Base-by-base conservation (phyloP, 2,888 invertebrate species). In the Coenonympha glycerion region DNA sequence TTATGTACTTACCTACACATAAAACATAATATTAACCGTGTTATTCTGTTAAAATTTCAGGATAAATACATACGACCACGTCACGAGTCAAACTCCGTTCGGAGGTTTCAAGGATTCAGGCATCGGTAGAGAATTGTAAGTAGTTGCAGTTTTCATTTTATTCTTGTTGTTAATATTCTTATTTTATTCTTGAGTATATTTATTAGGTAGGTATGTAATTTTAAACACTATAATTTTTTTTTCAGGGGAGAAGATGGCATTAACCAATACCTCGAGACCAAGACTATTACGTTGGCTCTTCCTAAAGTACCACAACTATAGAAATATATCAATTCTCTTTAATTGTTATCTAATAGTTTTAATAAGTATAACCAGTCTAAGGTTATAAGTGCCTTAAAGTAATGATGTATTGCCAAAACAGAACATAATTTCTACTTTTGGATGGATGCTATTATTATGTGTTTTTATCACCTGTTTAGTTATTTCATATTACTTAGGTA, bases 71-170 rank as follows among this genome's bases (percentile, higher is more conserved):
- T 94, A 92, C 63, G 91, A 93, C 63, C 89, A 90, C 55, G 87
- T 91, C 1, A 86, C 90, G 6, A 89, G 92, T 28, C 95, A 95
- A 74, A 92, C 93, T 42, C 96, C 96, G 2, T 96, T 96, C 70
- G 96, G 96, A 18, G 96, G 96, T 34, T 96, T 90, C 75, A 96
- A 96, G 70, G 90, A 92, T 63, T 95, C 95, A 15, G 96, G 96
- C 45, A 88, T 93, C 57, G 96, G 96, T 9, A 90, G 95, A 63
- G 96, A 96, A 79, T 69, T 92, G 88, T 90, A 75, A 86, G 89
- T 45, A 33, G 13, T 6, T 42, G 0, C n/a, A n/a, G n/a, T n/a
- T n/a, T n/a, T n/a, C n/a, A n/a, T n/a, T n/a, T n/a, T n/a, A n/a
- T n/a, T n/a, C n/a, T n/a, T n/a, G n/a, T n/a, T n/a, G n/a, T n/a